Evolutionary conservation across 2,113 vertebrate species (phyloP).

Genomic region (Aspiorhynchus laticeps): DNA sequence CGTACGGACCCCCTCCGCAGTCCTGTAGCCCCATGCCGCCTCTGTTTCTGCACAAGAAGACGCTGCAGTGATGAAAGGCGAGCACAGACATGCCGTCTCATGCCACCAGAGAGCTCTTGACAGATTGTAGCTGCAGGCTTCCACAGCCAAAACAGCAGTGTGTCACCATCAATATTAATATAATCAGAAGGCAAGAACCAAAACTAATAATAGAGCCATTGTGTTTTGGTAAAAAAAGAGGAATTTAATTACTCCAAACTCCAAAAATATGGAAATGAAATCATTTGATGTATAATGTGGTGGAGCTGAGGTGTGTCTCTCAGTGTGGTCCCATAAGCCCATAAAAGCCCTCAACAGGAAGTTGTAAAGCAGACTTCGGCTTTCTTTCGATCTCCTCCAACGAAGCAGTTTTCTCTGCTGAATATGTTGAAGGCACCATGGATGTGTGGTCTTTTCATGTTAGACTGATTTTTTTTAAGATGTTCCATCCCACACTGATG

Average conservation of each 20-base stretch:
- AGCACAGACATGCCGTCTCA: conserved; percentile 57
- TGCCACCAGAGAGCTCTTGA: conserved; percentile 58
- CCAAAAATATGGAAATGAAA: background rate
- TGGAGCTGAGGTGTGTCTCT: background rate
- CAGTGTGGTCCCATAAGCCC: background rate
- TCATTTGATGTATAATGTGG: conserved; percentile 16
- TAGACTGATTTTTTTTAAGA: conserved; percentile 6
- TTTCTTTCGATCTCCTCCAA: background rate
- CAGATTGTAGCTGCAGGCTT: conserved; percentile 68
- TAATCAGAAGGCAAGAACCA: conserved; percentile 3
- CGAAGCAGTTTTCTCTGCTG: background rate
- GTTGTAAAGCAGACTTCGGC: conserved; percentile 29
- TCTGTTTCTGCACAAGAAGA: conserved; percentile 74
- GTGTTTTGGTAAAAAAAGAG: background rate
- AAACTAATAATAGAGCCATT: conserved; percentile 3
- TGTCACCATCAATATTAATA: conserved; percentile 48
- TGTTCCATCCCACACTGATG: background rate
- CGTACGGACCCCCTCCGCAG: conserved; percentile 12
- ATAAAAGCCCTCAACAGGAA: conserved; percentile 17
- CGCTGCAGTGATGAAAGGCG: conserved; percentile 51
- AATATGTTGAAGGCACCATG: conserved; percentile 18
- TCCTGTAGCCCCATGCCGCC: conserved; percentile 73
- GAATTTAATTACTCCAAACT: background rate
- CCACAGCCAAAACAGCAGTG: conserved; percentile 35
- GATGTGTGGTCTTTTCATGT: conserved; percentile 25